Percentiles rank a stretch among this genome's conserved stretches.
These are phyloP conservation scores for Phorcus lineatus DNA, from an alignment of 2,888 invertebrate species.

Conservation along the genomic window DNA sequence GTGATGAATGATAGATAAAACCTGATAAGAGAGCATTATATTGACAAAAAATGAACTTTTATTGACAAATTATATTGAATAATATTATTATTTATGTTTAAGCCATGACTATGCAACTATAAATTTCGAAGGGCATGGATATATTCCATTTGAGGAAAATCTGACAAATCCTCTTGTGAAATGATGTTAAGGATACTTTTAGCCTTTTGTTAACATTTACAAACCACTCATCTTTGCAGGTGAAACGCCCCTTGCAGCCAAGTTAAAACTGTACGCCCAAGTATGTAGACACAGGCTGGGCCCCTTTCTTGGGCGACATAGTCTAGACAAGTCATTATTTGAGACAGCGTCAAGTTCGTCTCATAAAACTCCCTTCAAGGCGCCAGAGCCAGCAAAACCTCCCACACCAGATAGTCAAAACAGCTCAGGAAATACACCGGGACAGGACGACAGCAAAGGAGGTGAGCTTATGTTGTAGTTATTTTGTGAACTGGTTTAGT, in stretches of 20 bases:
- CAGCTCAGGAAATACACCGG: constrained; percentile 28
- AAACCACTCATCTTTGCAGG: constrained; percentile 47
- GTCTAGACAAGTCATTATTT: constrained; percentile 81
- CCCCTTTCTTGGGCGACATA: constrained; percentile 85
- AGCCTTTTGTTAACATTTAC: not conserved
- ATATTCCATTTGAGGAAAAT: too few species aligned
- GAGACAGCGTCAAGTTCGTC: constrained; percentile 44
- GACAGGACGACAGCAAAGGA: constrained; percentile 37
- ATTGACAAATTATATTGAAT: too few species aligned
- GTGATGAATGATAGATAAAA: too few species aligned
- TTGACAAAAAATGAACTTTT: too few species aligned
- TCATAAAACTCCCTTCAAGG: constrained; percentile 45
- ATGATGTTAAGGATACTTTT: not conserved
- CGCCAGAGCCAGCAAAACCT: constrained; percentile 50
- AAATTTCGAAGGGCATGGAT: too few species aligned
- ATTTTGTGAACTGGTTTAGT: too few species aligned
- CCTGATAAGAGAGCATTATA: too few species aligned
- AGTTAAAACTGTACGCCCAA: constrained; percentile 91
- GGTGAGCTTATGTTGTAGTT: not conserved
- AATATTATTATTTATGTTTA: too few species aligned
- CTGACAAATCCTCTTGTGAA: not conserved
- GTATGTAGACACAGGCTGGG: constrained; percentile 85
- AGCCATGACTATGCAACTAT: too few species aligned
- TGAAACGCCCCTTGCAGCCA: constrained; percentile 86
- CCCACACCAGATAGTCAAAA: constrained; percentile 50